These are phyloP conservation scores for Peribatodes rhomboidaria DNA, from an alignment of 2,888 invertebrate genomes.

Conservation along the genomic window DNA sequence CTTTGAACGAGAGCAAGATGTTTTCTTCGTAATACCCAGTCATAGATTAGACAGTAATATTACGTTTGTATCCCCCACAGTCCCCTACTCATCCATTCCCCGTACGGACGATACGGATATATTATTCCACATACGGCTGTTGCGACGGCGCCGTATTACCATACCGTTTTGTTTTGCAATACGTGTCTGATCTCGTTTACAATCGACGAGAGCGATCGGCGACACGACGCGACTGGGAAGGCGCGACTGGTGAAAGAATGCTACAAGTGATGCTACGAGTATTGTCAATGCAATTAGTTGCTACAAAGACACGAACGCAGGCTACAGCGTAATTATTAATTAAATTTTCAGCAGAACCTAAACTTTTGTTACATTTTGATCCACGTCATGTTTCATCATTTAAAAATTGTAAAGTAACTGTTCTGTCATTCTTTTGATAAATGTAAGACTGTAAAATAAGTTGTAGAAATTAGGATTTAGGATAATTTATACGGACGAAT, in stretches of 20 bases:
- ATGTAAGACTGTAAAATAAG: too few relatives aligned
- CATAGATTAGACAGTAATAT: slow-evolving; percentile 1
- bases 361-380: too few relatives aligned
- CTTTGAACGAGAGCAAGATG: background rate
- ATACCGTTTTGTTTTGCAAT: slow-evolving; percentile 27
- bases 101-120: slow-evolving; percentile 11
- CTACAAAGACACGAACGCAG: background rate
- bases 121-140: slow-evolving; percentile 15
- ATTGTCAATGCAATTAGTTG: background rate
- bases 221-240: background rate
- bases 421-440: too few relatives aligned
- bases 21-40: background rate
- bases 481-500: too few relatives aligned
- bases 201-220: background rate
- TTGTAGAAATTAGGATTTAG: too few relatives aligned
- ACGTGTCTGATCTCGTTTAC: slow-evolving; percentile 1
- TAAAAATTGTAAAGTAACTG: too few relatives aligned
- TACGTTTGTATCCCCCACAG: slow-evolving; percentile 7
- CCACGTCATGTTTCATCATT: too few relatives aligned
- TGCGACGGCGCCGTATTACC: slow-evolving; percentile 21
- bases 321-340: too few relatives aligned
- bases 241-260: background rate
- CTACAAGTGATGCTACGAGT: background rate
- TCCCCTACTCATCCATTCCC: slow-evolving; percentile 10
- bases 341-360: too few relatives aligned